These are phyloP conservation scores for Pyrochroa serraticornis DNA, from an alignment of 2,888 invertebrate genomes.

Conservation along the genomic window DNA sequence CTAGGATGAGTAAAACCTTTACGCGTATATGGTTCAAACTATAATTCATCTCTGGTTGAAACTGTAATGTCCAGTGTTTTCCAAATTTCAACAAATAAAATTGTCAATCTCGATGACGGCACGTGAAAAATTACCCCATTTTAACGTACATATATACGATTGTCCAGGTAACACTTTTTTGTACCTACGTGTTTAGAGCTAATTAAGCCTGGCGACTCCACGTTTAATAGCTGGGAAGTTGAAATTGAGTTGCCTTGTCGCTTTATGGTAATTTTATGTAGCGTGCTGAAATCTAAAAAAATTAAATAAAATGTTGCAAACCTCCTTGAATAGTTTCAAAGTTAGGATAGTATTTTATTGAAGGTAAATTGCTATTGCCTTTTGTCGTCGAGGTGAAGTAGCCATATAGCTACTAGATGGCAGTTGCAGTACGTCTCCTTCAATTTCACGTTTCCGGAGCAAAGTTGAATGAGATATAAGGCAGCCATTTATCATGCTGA, in stretches of 20 bases:
- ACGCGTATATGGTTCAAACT: no score
- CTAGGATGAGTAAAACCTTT: no score
- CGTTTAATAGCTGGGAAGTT: neutral
- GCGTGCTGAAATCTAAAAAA: conserved; percentile 8
- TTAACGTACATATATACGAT: no score
- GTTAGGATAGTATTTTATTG: conserved; percentile 5
- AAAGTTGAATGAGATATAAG: conserved; percentile 20
- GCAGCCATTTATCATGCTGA: conserved; percentile 25
- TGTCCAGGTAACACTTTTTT: no score
- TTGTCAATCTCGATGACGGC: no score
- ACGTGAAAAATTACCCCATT: no score
- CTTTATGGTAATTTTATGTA: conserved; percentile 13
- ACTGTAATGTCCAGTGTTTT: no score
- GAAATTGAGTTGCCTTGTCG: conserved; percentile 8
- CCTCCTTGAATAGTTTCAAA: conserved; percentile 18
- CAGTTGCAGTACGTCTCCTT: conserved; percentile 6
- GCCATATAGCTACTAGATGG: conserved; percentile 16
- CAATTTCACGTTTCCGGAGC: conserved; percentile 11
- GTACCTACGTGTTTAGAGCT: no score
- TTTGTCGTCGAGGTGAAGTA: conserved; percentile 4
- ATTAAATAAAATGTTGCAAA: conserved; percentile 17
- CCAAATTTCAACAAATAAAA: no score
- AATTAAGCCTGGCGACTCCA: no score
- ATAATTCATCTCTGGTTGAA: no score
- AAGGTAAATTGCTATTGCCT: conserved; percentile 4